Percentiles rank a stretch among this genome's conserved stretches.
phyloP scores from a whole-genome alignment of 37 sponge, comb jelly and placozoan genomes.

The Geodia barretti region DNA sequence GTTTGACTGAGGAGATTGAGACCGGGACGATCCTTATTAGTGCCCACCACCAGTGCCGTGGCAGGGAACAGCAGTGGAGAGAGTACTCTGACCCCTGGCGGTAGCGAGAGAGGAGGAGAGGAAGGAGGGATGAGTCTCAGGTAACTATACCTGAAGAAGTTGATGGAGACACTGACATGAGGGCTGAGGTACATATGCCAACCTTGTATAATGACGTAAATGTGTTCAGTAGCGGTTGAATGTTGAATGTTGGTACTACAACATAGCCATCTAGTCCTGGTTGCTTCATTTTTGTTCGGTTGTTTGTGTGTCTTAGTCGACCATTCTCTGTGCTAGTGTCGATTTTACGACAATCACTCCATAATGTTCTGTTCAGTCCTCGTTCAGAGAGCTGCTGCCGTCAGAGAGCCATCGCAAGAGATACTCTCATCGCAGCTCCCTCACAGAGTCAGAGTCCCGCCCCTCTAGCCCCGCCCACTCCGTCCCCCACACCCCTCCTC shows the following conservation, averaged over 20 bases:
- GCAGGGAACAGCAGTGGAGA: constrained; percentile 4
- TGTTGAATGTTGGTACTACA: no score
- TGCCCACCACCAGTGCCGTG: no score
- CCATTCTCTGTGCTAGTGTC: no score
- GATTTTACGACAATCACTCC: no score
- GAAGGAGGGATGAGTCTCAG: background rate
- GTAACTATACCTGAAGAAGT: constrained; percentile 1
- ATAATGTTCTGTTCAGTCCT: constrained; percentile 42
- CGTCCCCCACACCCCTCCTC: background rate
- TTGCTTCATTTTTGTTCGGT: no score
- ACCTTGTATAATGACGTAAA: no score
- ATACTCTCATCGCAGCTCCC: background rate
- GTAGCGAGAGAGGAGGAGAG: background rate
- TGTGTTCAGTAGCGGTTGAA: no score
- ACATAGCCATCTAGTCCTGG: no score
- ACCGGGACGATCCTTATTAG: background rate
- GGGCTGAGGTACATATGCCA: constrained; percentile 5
- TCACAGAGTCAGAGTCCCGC: constrained; percentile 19
- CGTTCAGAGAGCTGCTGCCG: constrained; percentile 77
- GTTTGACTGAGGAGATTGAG: background rate
- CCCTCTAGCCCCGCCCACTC: constrained; percentile 6
- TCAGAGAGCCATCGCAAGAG: constrained; percentile 78
- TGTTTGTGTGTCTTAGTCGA: no score
- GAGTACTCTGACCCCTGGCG: background rate
- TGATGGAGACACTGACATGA: no score